phyloP scores from a whole-genome alignment of 2,888 invertebrate genomes.

The Drosophila mulleri region DNA sequence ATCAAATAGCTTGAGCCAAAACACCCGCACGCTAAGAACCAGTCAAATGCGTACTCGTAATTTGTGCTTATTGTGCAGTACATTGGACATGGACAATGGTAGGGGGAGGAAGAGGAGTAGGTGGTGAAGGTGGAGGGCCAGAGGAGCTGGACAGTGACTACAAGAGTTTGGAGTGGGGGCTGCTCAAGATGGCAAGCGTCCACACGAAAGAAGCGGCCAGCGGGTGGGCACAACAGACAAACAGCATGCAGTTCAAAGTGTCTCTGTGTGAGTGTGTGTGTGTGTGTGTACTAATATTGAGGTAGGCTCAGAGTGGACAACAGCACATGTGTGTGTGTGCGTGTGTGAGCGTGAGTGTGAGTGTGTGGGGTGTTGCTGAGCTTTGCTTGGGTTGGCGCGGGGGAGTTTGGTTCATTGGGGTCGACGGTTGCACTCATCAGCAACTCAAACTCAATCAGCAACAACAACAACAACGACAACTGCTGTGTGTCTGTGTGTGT shows the following conservation, averaged over 20 bases:
- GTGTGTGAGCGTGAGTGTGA: constrained; percentile 15
- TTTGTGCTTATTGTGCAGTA: constrained; percentile 74
- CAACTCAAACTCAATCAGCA: constrained; percentile 76
- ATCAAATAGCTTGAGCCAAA: constrained; percentile 13
- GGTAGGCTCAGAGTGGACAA: constrained; percentile 53
- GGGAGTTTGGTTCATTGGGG: constrained; percentile 45
- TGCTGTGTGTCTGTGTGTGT: constrained; percentile 36
- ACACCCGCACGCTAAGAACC: constrained; percentile 20
- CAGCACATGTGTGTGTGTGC: constrained; percentile 10
- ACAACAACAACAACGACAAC: constrained; percentile 26
- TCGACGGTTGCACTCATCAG: constrained; percentile 72
- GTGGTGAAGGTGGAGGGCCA: too few species aligned
- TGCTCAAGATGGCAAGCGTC: constrained; percentile 37
- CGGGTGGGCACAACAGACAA: constrained; percentile 50
- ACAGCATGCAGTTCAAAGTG: constrained; percentile 15
- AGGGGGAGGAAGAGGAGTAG: not conserved
- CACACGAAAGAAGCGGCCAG: constrained; percentile 70
- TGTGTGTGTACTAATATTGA: constrained; percentile 60
- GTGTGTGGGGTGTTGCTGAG: constrained; percentile 3
- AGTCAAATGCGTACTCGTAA: constrained; percentile 64
- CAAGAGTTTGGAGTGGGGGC: constrained; percentile 1
- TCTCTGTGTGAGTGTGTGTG: constrained; percentile 9
- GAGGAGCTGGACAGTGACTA: too few species aligned
- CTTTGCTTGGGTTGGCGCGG: constrained; percentile 11
- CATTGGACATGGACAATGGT: constrained; percentile 33